phyloP scores from a whole-genome alignment of 1,140 invertebrate genomes.

The Heliconius hermathena region DNA sequence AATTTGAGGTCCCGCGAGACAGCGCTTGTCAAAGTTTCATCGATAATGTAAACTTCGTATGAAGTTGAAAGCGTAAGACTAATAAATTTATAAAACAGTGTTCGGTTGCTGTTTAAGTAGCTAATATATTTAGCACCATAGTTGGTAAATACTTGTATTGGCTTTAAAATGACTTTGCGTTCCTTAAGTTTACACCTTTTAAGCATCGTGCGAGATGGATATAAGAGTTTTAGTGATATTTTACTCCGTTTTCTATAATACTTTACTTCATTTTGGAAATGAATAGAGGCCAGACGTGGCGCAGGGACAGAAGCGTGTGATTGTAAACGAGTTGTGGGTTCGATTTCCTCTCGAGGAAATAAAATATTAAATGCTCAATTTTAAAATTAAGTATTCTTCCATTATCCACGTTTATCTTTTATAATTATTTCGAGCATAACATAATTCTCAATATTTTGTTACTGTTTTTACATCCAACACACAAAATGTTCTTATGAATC shows the following conservation, averaged over 20 bases:
- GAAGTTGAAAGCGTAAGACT: constrained; percentile 12
- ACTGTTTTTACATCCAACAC: no score
- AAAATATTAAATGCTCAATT: no score
- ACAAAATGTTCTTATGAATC: no score
- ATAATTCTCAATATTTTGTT: no score
- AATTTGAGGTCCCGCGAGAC: constrained; percentile 32
- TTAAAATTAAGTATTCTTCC: no score
- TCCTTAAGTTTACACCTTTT: background rate
- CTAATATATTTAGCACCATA: constrained; percentile 8
- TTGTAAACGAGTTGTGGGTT: no score
- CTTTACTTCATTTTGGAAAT: no score
- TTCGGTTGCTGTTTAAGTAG: constrained; percentile 1
- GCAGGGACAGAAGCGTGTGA: no score
- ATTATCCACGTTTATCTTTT: no score
- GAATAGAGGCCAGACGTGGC: no score
- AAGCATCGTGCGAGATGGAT: background rate
- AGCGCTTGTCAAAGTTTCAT: constrained; percentile 37
- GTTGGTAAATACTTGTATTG: constrained; percentile 5
- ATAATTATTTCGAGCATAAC: no score
- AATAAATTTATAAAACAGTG: constrained; percentile 16
- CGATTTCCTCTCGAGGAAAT: no score
- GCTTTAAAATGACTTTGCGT: background rate
- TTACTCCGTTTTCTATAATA: background rate
- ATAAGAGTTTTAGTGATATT: background rate
- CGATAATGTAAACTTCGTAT: constrained; percentile 14